Evolutionary conservation across 1,140 invertebrate species (phyloP).

Genomic region (Zaprionus capensis): DNA sequence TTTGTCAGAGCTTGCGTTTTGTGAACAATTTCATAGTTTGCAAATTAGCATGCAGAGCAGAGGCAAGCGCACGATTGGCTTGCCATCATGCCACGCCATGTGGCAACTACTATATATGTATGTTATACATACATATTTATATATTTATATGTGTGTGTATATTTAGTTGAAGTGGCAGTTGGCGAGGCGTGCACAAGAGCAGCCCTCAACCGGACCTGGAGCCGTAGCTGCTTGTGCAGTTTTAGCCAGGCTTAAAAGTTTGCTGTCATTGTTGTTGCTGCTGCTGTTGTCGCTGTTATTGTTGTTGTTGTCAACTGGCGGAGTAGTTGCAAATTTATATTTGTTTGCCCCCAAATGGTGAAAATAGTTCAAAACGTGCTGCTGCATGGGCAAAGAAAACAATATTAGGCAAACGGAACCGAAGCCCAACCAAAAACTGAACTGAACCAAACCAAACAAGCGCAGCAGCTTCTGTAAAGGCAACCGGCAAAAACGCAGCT

Average conservation of each 20-base stretch:
- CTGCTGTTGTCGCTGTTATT: background rate
- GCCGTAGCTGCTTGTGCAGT: conserved; percentile 26
- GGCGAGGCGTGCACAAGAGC: conserved; percentile 46
- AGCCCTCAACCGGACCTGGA: conserved; percentile 18
- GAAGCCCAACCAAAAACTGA: background rate
- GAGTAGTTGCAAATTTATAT: conserved; percentile 48
- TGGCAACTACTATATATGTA: background rate
- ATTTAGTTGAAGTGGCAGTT: conserved; percentile 5
- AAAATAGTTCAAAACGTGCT: conserved; percentile 71
- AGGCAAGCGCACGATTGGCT: background rate
- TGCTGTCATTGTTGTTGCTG: conserved; percentile 18
- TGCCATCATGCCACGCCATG: background rate
- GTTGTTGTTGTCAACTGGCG: conserved; percentile 25
- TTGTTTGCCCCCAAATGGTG: conserved; percentile 36
- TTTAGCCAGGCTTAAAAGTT: conserved; percentile 37
- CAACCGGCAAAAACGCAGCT: conserved; percentile 34
- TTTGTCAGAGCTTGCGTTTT: conserved; percentile 8
- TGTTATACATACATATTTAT: background rate
- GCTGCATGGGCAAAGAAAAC: conserved; percentile 57
- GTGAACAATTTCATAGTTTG: conserved; percentile 9
- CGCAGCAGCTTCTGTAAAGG: conserved; percentile 51
- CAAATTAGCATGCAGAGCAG: conserved; percentile 1
- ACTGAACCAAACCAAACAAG: conserved; percentile 42
- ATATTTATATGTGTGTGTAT: conserved; percentile 17
- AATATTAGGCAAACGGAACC: conserved; percentile 33